phyloP scores from a whole-genome alignment of 2,888 invertebrate genomes.

The Meiosimyza decipiens region DNA sequence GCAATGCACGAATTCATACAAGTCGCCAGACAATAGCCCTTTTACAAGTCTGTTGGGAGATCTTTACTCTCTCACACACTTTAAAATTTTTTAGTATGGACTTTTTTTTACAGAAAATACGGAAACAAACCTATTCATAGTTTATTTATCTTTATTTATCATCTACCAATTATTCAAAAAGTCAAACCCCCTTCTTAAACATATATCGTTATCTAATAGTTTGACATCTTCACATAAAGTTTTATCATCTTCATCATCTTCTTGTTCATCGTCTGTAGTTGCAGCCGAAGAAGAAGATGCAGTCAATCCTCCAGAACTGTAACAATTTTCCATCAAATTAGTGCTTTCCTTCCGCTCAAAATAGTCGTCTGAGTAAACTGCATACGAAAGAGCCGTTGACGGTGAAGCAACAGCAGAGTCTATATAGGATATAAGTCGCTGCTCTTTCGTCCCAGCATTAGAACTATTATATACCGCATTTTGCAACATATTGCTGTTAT shows the following conservation, averaged over 20 bases:
- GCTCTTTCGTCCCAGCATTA: background rate
- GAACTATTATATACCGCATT: background rate
- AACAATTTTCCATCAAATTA: slow-evolving; percentile 42
- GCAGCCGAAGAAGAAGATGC: slow-evolving; percentile 49
- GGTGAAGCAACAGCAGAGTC: slow-evolving; percentile 26
- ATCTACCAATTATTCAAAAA: slow-evolving; percentile 59
- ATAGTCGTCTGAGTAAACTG: slow-evolving; percentile 40
- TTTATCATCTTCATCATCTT: slow-evolving; percentile 47
- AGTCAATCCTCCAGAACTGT: slow-evolving; percentile 43
- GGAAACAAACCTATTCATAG: too few relatives aligned
- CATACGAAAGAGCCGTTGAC: slow-evolving; percentile 35
- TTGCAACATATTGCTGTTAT: background rate
- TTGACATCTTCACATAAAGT: slow-evolving; percentile 51
- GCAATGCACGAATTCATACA: too few relatives aligned
- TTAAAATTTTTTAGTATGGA: too few relatives aligned
- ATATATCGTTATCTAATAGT: slow-evolving; percentile 49
- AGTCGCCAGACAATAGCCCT: too few relatives aligned
- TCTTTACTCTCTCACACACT: too few relatives aligned
- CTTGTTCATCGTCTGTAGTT: slow-evolving; percentile 47
- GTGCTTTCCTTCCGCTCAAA: slow-evolving; percentile 38
- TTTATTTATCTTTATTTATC: too few relatives aligned
- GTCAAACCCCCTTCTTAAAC: slow-evolving; percentile 55
- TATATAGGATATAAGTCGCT: background rate
- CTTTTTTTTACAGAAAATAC: too few relatives aligned
- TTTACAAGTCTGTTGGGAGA: too few relatives aligned